Evolutionary conservation across 2,888 invertebrate genomes (phyloP).

Genomic region (Octodonta nipae): DNA sequence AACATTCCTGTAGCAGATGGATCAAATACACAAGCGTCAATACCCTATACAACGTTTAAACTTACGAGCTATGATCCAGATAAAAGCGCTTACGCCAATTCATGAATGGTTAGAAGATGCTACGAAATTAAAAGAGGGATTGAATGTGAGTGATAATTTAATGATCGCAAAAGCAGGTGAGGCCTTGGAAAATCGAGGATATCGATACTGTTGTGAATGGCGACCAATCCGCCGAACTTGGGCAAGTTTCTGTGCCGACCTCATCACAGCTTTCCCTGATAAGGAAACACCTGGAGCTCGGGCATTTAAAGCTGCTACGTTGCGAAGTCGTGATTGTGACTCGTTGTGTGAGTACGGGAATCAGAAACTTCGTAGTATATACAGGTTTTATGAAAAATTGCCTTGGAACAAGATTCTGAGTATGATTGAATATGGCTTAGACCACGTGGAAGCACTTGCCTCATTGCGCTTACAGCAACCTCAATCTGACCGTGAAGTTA

Average conservation of each 20-base stretch:
- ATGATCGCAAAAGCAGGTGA: too few relatives aligned
- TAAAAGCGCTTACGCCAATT: slow-evolving; percentile 9
- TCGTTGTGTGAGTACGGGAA: slow-evolving; percentile 2
- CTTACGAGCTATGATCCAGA: slow-evolving; percentile 10
- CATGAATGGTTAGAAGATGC: slow-evolving; percentile 14
- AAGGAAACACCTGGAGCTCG: slow-evolving; percentile 2
- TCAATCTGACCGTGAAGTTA: neutral
- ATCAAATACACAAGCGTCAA: neutral
- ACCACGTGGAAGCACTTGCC: neutral
- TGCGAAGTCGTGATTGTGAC: neutral
- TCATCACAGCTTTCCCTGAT: too few relatives aligned
- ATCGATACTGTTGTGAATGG: too few relatives aligned
- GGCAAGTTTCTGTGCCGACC: too few relatives aligned
- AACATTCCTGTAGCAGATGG: neutral
- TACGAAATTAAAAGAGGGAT: slow-evolving; percentile 14
- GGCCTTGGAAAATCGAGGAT: too few relatives aligned
- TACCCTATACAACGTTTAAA: neutral
- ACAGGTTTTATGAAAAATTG: slow-evolving; percentile 1
- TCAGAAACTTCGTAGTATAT: slow-evolving; percentile 4
- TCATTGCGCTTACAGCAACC: neutral
- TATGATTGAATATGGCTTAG: slow-evolving; percentile 2
- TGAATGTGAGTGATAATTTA: too few relatives aligned
- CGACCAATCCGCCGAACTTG: too few relatives aligned
- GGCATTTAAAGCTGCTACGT: neutral
- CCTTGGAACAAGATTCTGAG: slow-evolving; percentile 4